These are phyloP conservation scores for Drosophila sproati DNA, from an alignment of 1,140 invertebrate species.

Conservation along the genomic window DNA sequence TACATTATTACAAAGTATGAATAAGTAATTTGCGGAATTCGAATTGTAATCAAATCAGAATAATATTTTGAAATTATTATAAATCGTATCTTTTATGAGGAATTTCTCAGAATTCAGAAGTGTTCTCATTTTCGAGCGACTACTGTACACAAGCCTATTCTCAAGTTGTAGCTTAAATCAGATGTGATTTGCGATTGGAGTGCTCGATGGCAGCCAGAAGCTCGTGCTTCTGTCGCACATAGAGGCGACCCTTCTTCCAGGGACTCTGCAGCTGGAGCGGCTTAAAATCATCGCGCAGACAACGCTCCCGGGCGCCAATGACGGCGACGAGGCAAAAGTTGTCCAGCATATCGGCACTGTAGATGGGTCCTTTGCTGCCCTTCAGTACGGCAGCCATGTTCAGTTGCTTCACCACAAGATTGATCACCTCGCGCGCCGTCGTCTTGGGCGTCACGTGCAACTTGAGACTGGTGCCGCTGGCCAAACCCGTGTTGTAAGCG, in stretches of 20 bases:
- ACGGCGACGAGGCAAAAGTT: conserved; percentile 97
- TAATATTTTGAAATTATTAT: no score
- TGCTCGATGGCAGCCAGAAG: conserved; percentile 94
- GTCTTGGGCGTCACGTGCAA: conserved; percentile 95
- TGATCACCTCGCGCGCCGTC: conserved; percentile 96
- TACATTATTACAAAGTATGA: no score
- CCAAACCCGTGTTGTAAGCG: conserved; percentile 97
- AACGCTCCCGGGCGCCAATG: conserved; percentile 95
- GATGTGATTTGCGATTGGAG: conserved; percentile 89
- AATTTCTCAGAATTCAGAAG: no score
- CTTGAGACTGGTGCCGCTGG: conserved; percentile 95
- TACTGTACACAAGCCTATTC: no score
- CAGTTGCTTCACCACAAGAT: conserved; percentile 96
- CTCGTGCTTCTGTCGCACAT: conserved; percentile 95
- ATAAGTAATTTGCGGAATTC: no score
- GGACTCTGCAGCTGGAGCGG: conserved; percentile 96
- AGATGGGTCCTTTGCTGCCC: conserved; percentile 90
- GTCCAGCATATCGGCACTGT: conserved; percentile 90
- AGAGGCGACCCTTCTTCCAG: conserved; percentile 96
- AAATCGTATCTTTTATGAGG: no score
- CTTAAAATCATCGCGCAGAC: conserved; percentile 96
- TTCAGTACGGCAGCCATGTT: conserved; percentile 96
- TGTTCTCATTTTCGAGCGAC: no score
- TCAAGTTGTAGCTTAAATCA: conserved; percentile 59
- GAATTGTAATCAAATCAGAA: no score